Base-by-base conservation (phyloP, 2,888 invertebrate genomes). In the Pachymerium ferrugineum region DNA sequence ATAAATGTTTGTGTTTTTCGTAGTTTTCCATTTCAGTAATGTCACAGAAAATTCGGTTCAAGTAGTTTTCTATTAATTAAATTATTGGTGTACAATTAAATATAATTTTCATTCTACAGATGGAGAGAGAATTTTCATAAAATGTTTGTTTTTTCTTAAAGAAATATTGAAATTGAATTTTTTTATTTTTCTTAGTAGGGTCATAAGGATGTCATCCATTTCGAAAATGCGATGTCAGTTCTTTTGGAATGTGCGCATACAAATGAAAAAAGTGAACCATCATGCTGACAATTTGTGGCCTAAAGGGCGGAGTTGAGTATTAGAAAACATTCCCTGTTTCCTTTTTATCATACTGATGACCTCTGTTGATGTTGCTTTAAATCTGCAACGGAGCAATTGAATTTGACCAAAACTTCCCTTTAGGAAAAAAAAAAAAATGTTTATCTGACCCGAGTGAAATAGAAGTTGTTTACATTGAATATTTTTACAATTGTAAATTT, bases 311-410 rank as follows among this genome's bases (percentile, higher is more conserved):
- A 19, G 47, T 22, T 16, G 14, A 54, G 47, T 54, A 54, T 54
- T 54, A 54, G 22, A 54, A 54, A 54, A 54, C 47, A 54, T 54
- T n/a, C 47, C 47, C 47, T 16, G 47, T 54, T 54, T 54, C 47
- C 47, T 54, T 54, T 54, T 54, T 54, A 54, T 54, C 47, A 54
- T 54, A 54, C 47, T 54, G 47, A 54, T 54, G 47, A 54, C 47
- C 47, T 19, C 47, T 54, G 47, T 54, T 54, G 47, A 54, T 54
- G 47, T 54, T 54, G 47, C 47, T 54, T 54, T 54, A 54, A 54
- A 54, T 54, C 47, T 54, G 16, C 47, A 54, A 54, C 19, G 19
- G 47, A 54, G 47, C 47, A 54, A 54, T 54, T 54, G 47, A 19
- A 54, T 54, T 54, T n/a, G n/a, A n/a, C n/a, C n/a, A n/a, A n/a